A percentile compares a stretch with the other conserved stretches of the same genome.
These are phyloP conservation scores for Proisotoma minuta DNA, from an alignment of 2,888 invertebrate species.

Conservation along the genomic window DNA sequence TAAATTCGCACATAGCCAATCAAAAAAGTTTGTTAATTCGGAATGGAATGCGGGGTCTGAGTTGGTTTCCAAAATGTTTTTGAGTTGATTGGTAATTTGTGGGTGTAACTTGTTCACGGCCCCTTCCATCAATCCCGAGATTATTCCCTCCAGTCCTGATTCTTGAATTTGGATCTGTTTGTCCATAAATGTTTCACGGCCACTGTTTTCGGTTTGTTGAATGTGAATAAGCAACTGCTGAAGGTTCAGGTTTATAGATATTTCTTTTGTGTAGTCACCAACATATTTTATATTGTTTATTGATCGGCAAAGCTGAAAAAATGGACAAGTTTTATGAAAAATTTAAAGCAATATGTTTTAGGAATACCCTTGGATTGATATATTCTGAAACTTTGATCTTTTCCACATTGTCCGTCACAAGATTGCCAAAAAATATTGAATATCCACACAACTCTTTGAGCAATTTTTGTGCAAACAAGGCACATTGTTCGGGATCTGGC, in stretches of 20 bases:
- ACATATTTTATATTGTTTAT: constrained; percentile 34
- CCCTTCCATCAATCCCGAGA: not conserved
- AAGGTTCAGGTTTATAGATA: not conserved
- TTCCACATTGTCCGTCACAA: not conserved
- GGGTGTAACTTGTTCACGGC: too few relatives aligned
- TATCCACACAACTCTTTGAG: constrained; percentile 19
- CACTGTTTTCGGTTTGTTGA: not conserved
- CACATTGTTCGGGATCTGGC: constrained; percentile 22
- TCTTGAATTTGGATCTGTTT: constrained; percentile 2
- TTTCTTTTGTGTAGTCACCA: not conserved
- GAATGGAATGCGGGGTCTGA: too few relatives aligned
- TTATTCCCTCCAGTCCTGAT: not conserved
- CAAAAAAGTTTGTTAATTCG: too few relatives aligned
- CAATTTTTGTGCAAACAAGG: not conserved
- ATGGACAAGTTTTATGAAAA: too few relatives aligned
- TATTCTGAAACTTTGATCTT: not conserved
- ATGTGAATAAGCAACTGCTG: not conserved
- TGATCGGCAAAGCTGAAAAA: constrained; percentile 8
- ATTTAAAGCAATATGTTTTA: too few relatives aligned
- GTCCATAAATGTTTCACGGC: not conserved
- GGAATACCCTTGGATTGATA: not conserved
- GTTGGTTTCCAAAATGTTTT: too few relatives aligned
- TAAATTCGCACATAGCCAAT: too few relatives aligned
- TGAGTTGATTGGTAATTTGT: too few relatives aligned
- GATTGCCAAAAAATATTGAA: constrained; percentile 21